These are phyloP conservation scores for Solenopsis fugax DNA, from an alignment of 1,140 invertebrate species.

Conservation along the genomic window DNA sequence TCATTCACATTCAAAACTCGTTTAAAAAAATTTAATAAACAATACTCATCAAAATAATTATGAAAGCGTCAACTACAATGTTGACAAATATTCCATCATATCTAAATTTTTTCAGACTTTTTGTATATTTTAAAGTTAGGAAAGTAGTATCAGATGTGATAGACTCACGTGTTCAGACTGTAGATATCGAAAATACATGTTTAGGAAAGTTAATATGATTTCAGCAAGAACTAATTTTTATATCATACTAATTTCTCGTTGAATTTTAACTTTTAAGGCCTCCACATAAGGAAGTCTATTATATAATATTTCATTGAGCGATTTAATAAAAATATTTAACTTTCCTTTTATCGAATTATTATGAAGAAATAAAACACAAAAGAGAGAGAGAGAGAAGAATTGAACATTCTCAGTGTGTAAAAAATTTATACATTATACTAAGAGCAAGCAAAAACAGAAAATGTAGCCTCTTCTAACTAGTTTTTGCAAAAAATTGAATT, in stretches of 20 bases:
- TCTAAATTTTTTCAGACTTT: too few relatives aligned
- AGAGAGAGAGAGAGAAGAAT: background rate
- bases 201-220: background rate
- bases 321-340: background rate
- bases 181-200: too few relatives aligned
- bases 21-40: too few relatives aligned
- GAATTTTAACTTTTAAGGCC: background rate
- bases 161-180: too few relatives aligned
- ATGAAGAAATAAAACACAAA: background rate
- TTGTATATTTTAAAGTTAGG: too few relatives aligned
- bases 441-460: background rate
- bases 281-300: background rate
- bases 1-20: too few relatives aligned
- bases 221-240: background rate
- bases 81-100: too few relatives aligned
- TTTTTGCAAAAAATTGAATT: slow-evolving; percentile 18
- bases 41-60: too few relatives aligned
- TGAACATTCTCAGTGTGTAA: background rate
- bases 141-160: too few relatives aligned
- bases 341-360: background rate
- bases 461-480: background rate
- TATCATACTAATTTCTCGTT: background rate
- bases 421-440: background rate
- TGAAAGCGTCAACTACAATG: too few relatives aligned
- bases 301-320: background rate